A percentile compares a stretch with the other conserved stretches of the same genome.
phyloP scores from a whole-genome alignment of 2,113 vertebrate genomes.

The Chionomys nivalis region DNA sequence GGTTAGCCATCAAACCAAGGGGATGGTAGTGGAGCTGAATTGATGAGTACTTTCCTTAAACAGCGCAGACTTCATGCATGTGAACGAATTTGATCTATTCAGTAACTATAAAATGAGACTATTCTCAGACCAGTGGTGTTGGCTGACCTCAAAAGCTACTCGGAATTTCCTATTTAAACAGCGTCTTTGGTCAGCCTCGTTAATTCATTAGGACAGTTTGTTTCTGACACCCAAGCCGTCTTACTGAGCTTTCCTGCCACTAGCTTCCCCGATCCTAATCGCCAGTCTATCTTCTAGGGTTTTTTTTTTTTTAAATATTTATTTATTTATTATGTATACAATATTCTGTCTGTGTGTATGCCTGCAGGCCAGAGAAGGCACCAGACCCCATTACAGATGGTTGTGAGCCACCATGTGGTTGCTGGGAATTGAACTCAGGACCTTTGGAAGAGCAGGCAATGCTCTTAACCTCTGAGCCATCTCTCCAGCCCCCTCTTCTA shows the following conservation, averaged over 20 bases:
- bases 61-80: neutral
- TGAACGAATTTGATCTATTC: neutral
- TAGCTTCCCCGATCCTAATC: neutral
- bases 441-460: too few relatives aligned
- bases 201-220: slow-evolving; percentile 44
- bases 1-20: neutral
- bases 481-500: too few relatives aligned
- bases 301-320: too few relatives aligned
- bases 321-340: too few relatives aligned
- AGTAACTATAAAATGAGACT: slow-evolving; percentile 14
- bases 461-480: too few relatives aligned
- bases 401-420: too few relatives aligned
- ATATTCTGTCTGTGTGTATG: too few relatives aligned
- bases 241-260: neutral
- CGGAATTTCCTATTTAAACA: slow-evolving; percentile 42
- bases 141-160: slow-evolving; percentile 12
- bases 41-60: neutral
- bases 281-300: neutral
- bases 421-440: too few relatives aligned
- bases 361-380: too few relatives aligned
- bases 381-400: too few relatives aligned
- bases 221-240: neutral
- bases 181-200: slow-evolving; percentile 38
- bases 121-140: neutral
- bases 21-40: neutral